Base-by-base conservation (phyloP, 2,888 invertebrate genomes). In the Teinopalpus imperialis region DNA sequence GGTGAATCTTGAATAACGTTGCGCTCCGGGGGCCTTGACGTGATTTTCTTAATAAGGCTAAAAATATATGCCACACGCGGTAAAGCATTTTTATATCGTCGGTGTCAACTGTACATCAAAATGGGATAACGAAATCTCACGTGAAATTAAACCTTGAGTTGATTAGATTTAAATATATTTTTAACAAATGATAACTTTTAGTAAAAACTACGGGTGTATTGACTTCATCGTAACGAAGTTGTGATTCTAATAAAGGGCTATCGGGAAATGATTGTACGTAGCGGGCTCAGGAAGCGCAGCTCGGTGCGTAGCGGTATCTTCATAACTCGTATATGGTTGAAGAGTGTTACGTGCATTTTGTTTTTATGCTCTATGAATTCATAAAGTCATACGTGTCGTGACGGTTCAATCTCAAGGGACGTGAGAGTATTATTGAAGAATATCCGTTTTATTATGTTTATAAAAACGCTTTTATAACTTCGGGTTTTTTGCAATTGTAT, bases 41-140 rank as follows among this genome's bases (percentile, higher is more conserved):
- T 67, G 63, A 72, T 73, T 71, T 21, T 72, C 65, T 75, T 61
- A 69, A 70, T 72, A 74, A 57, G 66, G 65, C 49, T 58, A 59
- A 58, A 63, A 57, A 55, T 56, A 58, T 45, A 51, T 45, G 29
- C 53, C 56, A 61, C 67, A 68, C 65, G 59, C 61, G 61, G 58
- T 56, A 52, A 59, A 63, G 61, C 61, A 70, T 59, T 57, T 57
- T 60, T 53, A 57, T 50, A 55, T 29, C 40, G 48, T 52, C 59
- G 57, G 30, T 48, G 40, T 40, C 39, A 40, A 18, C 9, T 3
- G 29, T 10, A 31, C 10, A 6, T 27, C 9, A 27, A 21, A 32
- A 13, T 10, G 7, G 7, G 24, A 42, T 34, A 31, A 23, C 5
- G 9, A n/a, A 18, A 24, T 44, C 35, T n/a, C 21, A 20, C 35